Evolutionary conservation across 2,797 vertebrate species (phyloP).

Genomic region (Melanotaenia pygmaea): DNA sequence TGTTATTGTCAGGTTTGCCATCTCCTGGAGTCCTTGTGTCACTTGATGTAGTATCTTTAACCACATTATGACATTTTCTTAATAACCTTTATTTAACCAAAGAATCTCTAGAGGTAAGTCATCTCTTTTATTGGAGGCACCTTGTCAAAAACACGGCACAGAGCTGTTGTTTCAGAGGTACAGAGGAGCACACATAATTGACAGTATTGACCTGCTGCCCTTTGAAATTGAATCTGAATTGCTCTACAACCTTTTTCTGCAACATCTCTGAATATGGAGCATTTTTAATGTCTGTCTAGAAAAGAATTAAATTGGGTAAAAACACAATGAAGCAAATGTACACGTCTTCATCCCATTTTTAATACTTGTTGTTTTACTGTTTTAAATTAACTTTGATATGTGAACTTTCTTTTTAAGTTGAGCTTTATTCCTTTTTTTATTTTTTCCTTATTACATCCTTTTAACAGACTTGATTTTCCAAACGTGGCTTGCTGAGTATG

Average conservation of each 20-base stretch:
- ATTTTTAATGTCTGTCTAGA: not conserved
- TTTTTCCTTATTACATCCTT: not conserved
- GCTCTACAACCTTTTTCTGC: not conserved
- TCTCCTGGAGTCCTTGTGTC: slow-evolving; percentile 6
- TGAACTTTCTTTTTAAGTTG: not conserved
- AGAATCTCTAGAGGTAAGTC: slow-evolving; percentile 7
- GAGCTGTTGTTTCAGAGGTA: not conserved
- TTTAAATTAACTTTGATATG: not conserved
- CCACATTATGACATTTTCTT: slow-evolving; percentile 9
- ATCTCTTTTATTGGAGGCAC: slow-evolving; percentile 1
- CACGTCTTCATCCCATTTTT: not conserved
- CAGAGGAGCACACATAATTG: not conserved
- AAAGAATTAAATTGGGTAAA: not conserved
- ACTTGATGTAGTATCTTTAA: not conserved
- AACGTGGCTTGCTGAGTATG: not conserved
- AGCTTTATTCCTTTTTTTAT: not conserved
- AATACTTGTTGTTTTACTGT: not conserved
- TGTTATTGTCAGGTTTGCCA: slow-evolving; percentile 6
- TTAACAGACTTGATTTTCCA: not conserved
- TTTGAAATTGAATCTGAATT: not conserved
- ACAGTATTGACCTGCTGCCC: not conserved
- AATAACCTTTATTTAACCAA: slow-evolving; percentile 13
- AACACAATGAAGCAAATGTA: not conserved
- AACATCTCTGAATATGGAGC: not conserved
- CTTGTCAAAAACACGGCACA: not conserved